These are phyloP conservation scores for Silurus meridionalis DNA, from an alignment of 2,113 vertebrate genomes.

Conservation along the genomic window DNA sequence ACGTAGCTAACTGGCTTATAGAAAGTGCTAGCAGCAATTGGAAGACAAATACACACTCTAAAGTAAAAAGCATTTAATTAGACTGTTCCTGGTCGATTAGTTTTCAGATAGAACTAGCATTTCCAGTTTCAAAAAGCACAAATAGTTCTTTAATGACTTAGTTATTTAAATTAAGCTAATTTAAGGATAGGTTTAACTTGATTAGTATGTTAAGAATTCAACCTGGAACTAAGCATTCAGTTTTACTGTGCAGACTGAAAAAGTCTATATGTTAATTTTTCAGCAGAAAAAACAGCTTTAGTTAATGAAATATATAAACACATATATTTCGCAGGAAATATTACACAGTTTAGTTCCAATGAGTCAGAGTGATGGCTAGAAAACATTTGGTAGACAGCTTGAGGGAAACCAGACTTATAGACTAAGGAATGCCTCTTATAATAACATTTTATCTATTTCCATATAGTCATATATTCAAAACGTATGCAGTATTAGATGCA, in stretches of 20 bases:
- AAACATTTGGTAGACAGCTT: not conserved
- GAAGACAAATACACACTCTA: not conserved
- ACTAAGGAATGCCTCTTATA: not conserved
- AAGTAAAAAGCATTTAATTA: not conserved
- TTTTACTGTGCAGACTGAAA: not conserved
- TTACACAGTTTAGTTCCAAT: not conserved
- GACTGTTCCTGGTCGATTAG: not conserved
- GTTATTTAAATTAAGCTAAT: not conserved
- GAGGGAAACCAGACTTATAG: not conserved
- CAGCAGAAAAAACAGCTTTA: not conserved
- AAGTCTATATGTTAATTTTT: not conserved
- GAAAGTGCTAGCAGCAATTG: not conserved
- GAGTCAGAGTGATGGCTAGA: not conserved
- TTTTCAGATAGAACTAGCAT: not conserved
- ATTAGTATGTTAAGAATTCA: not conserved
- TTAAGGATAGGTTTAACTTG: not conserved
- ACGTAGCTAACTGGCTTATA: not conserved
- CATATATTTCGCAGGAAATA: not conserved
- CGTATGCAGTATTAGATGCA: not conserved
- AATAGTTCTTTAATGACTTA: not conserved
- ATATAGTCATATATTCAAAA: not conserved
- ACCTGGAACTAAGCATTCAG: not conserved
- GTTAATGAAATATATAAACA: not conserved
- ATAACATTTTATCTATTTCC: not conserved
- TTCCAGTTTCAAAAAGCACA: not conserved